Percentiles rank a stretch among this genome's conserved stretches.
Conservation (phyloP, 1,140 invertebrate genomes). For the Frieseomelitta varia region DNA sequence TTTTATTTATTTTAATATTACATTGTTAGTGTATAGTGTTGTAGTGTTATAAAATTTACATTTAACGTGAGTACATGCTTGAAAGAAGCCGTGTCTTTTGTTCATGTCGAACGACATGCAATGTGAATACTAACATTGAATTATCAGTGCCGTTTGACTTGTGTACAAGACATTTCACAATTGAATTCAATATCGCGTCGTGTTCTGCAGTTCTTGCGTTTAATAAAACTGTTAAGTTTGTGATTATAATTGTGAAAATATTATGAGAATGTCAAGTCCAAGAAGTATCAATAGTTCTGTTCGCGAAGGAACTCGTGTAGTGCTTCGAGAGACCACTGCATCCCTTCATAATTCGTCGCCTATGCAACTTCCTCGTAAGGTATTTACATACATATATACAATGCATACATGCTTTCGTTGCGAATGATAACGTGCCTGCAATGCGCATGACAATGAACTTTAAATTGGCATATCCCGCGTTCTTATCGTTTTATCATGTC, state of each 20-base stretch:
- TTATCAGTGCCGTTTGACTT: not conserved
- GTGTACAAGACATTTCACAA: not conserved
- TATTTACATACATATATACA: conserved; percentile 36
- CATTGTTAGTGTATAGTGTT: too few species aligned
- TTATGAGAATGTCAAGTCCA: conserved; percentile 70
- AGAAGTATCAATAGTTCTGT: conserved; percentile 43
- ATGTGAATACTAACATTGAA: conserved; percentile 1
- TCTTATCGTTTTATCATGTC: conserved; percentile 27
- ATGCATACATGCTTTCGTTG: not conserved
- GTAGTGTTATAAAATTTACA: not conserved
- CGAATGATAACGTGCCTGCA: not conserved
- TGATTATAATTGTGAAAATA: not conserved
- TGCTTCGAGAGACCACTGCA: conserved; percentile 74
- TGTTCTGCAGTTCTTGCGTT: not conserved
- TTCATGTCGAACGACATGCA: not conserved
- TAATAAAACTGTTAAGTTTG: not conserved
- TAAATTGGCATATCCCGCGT: conserved; percentile 10
- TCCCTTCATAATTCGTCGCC: conserved; percentile 72
- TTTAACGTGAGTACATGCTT: not conserved
- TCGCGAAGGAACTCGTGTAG: conserved; percentile 71
- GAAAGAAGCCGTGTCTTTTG: not conserved
- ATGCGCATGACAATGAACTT: not conserved
- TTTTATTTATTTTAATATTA: not conserved
- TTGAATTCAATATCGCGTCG: not conserved
- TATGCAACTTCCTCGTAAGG: conserved; percentile 60